Evolutionary conservation across 2,888 invertebrate genomes (phyloP).

Genomic region (Tortrix viridana): DNA sequence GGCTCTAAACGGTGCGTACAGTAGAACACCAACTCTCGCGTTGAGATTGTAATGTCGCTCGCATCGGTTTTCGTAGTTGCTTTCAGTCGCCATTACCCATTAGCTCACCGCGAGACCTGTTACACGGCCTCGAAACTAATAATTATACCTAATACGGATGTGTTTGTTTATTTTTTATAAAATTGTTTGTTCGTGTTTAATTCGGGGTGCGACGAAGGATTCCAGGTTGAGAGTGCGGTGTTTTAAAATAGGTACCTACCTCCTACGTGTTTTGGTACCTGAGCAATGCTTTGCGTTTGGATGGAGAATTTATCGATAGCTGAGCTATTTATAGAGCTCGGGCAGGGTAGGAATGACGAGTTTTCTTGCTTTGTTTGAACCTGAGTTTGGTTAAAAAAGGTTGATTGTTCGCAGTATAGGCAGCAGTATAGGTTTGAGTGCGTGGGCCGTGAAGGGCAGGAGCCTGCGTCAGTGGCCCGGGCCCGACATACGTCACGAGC

Average conservation of each 20-base stretch:
- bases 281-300: constrained; percentile 7
- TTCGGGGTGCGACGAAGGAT: constrained; percentile 1
- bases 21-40: background rate
- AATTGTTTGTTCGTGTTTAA: constrained; percentile 33
- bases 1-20: constrained; percentile 75
- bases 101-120: constrained; percentile 63
- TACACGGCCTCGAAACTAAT: constrained; percentile 61
- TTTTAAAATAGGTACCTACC: constrained; percentile 2
- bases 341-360: background rate
- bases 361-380: background rate
- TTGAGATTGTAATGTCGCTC: background rate
- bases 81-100: constrained; percentile 52
- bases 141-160: constrained; percentile 49
- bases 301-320: constrained; percentile 17
- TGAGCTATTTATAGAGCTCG: constrained; percentile 21
- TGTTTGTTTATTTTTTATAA: constrained; percentile 65
- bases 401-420: constrained; percentile 17
- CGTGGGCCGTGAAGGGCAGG: constrained; percentile 75
- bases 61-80: constrained; percentile 13
- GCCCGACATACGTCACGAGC: constrained; percentile 47
- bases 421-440: constrained; percentile 42
- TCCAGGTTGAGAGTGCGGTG: background rate
- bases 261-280: constrained; percentile 19
- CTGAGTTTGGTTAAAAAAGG: background rate
- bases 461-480: constrained; percentile 70